Conservation (phyloP, 2,797 vertebrate species). For the Phrynocephalus vlangalii region DNA sequence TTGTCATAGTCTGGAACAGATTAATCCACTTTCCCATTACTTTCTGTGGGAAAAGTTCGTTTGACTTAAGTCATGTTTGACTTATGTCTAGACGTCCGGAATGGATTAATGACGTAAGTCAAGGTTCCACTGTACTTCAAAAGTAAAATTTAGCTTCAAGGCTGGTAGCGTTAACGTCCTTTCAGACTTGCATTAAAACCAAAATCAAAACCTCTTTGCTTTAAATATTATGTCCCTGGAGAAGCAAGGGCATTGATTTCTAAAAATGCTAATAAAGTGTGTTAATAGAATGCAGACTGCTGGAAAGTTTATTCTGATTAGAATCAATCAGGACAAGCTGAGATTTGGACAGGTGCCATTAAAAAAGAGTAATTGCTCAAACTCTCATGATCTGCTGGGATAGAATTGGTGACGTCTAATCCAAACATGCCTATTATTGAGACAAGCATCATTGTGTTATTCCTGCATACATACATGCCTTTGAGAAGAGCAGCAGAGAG, state of each 20-base stretch:
- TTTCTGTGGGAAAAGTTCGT: too few relatives aligned
- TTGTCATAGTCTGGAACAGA: too few relatives aligned
- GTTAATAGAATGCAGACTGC: conserved; percentile 21
- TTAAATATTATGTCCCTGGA: conserved; percentile 40
- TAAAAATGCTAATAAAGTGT: conserved; percentile 47
- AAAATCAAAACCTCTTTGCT: conserved; percentile 24
- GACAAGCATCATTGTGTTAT: not conserved
- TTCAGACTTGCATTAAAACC: conserved; percentile 12
- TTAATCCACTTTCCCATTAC: too few relatives aligned
- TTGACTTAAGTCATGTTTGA: too few relatives aligned
- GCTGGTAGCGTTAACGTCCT: not conserved
- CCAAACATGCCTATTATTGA: conserved; percentile 33
- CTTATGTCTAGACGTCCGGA: too few relatives aligned
- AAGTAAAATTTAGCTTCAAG: conserved; percentile 46
- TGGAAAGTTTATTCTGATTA: conserved; percentile 43
- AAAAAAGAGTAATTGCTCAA: not conserved
- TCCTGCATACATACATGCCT: not conserved
- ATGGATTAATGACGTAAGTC: too few relatives aligned
- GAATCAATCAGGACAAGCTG: conserved; percentile 33
- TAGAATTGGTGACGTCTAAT: conserved; percentile 34
- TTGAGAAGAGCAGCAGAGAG: not conserved
- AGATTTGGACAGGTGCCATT: conserved; percentile 35
- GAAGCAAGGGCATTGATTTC: conserved; percentile 37
- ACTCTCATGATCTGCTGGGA: conserved; percentile 5
- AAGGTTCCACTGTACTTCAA: not conserved